phyloP scores from a whole-genome alignment of 2,888 invertebrate species.

The Drosophila austrosaltans region DNA sequence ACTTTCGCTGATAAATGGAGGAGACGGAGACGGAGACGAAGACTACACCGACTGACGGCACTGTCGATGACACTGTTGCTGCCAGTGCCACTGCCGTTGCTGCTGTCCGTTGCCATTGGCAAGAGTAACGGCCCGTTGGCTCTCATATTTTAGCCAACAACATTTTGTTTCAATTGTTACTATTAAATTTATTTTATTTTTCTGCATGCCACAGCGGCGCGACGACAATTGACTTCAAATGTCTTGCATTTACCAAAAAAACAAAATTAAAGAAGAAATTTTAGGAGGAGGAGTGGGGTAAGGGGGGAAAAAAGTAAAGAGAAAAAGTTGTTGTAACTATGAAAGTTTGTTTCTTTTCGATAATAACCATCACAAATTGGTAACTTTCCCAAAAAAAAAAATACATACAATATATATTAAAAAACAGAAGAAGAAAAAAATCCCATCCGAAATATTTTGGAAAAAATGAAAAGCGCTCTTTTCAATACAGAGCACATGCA shows the following conservation, averaged over 20 bases:
- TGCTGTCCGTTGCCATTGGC: slow-evolving; percentile 13
- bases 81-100: slow-evolving; percentile 11
- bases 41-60: slow-evolving; percentile 16
- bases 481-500: slow-evolving; percentile 49
- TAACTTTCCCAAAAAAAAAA: slow-evolving; percentile 68
- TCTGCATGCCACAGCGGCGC: slow-evolving; percentile 49
- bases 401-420: slow-evolving; percentile 40
- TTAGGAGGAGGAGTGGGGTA: slow-evolving; percentile 14
- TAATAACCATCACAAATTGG: slow-evolving; percentile 69
- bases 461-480: slow-evolving; percentile 11
- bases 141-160: slow-evolving; percentile 49
- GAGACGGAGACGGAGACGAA: slow-evolving; percentile 16
- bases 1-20: slow-evolving; percentile 77
- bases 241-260: slow-evolving; percentile 61
- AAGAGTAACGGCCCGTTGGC: slow-evolving; percentile 20
- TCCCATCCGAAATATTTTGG: neutral
- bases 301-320: slow-evolving; percentile 44
- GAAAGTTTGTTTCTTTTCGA: slow-evolving; percentile 58
- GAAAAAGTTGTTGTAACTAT: slow-evolving; percentile 62
- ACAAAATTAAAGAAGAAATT: slow-evolving; percentile 37
- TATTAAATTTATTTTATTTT: slow-evolving; percentile 69
- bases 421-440: slow-evolving; percentile 8
- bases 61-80: slow-evolving; percentile 26
- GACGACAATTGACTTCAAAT: slow-evolving; percentile 74
- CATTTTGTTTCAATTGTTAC: slow-evolving; percentile 70